Base-by-base conservation (phyloP, 2,113 vertebrate genomes). In the Oreocharis arfaki region DNA sequence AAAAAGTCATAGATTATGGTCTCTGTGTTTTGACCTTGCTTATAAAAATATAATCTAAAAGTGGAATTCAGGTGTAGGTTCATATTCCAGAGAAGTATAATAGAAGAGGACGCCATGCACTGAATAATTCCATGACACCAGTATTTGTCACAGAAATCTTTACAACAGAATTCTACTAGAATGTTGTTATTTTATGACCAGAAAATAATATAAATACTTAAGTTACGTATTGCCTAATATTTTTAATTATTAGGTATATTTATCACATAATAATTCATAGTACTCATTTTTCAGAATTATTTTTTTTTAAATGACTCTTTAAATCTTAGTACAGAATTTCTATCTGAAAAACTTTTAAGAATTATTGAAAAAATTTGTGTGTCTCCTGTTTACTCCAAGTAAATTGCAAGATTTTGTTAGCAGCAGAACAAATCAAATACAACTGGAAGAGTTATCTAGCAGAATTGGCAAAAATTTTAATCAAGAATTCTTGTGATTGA, bases 401-500 rank as follows among this genome's bases (percentile, higher is more conserved):
- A 39, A 90, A 6, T 16, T 27, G 19, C 27, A 90, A 68, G 17
- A 76, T 71, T 92, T 79, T 88, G 7, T 76, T 77, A 59, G 27
- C 12, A 80, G 37, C 17, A 59, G 21, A 89, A 63, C 4, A 84
- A 90, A 82, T 50, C 13, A 82, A 76, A 75, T 90, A 10, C 35
- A 93, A 68, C 13, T 73, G 30, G 20, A 90, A 67, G 55, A 79
- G 61, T 70, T 61, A 91, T 60, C 39, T 70, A 10, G 46, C 74
- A 47, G 53, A 67, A 95, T n/a, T 84, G 60, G 26, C 32, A 42
- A 82, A 39, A 87, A 93, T 67, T 56, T 90, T 64, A 89, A 80
- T 87, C 56, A 95, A 75, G 24, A 95, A 89, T n/a, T 42, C 23
- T 90, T 93, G 20, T 68, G 37, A 88, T 74, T 0, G 0, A 86